Conservation (phyloP, 2,888 invertebrate species). For the Operophtera brumata region DNA sequence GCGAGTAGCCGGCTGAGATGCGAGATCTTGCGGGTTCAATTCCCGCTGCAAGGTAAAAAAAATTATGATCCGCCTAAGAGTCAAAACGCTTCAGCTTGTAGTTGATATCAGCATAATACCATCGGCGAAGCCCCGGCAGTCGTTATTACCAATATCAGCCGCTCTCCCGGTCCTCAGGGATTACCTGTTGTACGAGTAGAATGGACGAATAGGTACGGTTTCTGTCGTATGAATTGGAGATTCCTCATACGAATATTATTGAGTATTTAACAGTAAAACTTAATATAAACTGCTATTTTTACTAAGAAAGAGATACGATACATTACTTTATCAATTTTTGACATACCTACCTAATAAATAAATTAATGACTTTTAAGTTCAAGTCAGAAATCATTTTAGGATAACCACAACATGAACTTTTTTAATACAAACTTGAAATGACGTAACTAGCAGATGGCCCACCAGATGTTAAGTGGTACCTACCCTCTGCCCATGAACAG, state of each 20-base stretch:
- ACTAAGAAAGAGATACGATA: not conserved
- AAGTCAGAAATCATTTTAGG: too few species aligned
- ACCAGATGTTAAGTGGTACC: too few species aligned
- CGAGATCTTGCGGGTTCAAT: too few species aligned
- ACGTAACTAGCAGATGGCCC: too few species aligned
- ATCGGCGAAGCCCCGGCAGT: not conserved
- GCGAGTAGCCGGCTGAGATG: too few species aligned
- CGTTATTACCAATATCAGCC: conserved; percentile 13
- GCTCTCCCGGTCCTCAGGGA: not conserved
- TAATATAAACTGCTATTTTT: not conserved
- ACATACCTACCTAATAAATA: too few species aligned
- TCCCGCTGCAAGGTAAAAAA: too few species aligned
- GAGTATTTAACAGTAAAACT: not conserved
- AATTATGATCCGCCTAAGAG: too few species aligned
- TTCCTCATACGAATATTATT: not conserved
- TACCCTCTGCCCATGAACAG: too few species aligned
- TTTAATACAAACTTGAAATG: too few species aligned
- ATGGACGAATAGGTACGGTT: not conserved
- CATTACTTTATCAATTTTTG: not conserved
- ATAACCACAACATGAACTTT: too few species aligned
- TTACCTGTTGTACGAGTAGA: not conserved
- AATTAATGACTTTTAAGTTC: too few species aligned
- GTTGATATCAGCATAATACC: not conserved
- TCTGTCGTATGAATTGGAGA: not conserved
- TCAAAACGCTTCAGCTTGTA: conserved; percentile 3